Evolutionary conservation across 2,113 vertebrate species (phyloP), one percentile per base, ranked within the genome.

Genomic region (Grantiella picta): DNA sequence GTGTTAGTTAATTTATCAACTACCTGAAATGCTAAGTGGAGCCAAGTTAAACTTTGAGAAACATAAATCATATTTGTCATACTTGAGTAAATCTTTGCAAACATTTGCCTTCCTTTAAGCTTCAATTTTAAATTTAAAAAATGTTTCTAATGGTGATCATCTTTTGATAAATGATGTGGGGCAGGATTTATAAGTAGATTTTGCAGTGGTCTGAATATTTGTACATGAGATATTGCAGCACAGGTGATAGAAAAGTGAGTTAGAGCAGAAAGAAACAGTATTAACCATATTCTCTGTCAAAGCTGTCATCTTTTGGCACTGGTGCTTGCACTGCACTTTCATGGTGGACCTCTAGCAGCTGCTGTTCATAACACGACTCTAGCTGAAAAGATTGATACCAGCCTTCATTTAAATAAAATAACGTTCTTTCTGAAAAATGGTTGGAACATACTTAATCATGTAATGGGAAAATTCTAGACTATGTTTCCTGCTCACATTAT

Each of bases 81-180:
- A 82, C 40, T 44, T 44, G 73, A 89, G n/a, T 63, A 94, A 71
- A 82, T 91, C 50, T 94, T 69, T 83, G 53, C 25, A 94, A 96
- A 96, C 2, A 79, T 65, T 93, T 86, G 16, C 13, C 86, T 94
- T 95, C 87, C 60, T 81, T 38, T 54, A 80, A 82, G 36, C 69
- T 96, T 96, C 84, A 93, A 80, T 59, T 95, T 95, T 89, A 96
- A 97, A 94, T 94, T 79, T 81, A 64, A 91, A 89, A 95, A 70
- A 86, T 56, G 3, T 82, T 90, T 93, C 42, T 77, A 94, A 71
- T 29, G 77, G 33, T 72, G 50, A 72, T 56, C 33, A 49, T 42
- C 25, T 49, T 12, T 88, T 85, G 78, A 95, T 66, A 92, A 76
- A 70, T 89, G 15, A 82, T 35, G n/a, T 28, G 50, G 6, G 40